Base-by-base conservation (phyloP, 2,888 invertebrate species). In the Stenchaetothrips biformis region DNA sequence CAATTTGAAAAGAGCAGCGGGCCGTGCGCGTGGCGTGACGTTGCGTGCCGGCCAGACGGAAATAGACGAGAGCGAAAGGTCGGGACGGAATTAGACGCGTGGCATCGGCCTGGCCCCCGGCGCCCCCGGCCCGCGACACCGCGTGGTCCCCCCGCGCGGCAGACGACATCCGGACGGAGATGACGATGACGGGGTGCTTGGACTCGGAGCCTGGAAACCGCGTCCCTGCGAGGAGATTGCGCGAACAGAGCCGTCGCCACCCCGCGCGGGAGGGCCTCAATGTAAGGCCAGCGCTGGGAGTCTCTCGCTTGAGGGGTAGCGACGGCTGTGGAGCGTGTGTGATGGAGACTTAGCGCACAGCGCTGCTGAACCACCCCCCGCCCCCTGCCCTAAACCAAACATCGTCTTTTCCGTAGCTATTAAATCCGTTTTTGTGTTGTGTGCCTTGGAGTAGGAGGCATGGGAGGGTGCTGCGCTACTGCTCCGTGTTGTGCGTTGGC, bases 371-470 rank as follows among this genome's bases (percentile, higher is more conserved):
- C 80, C 59, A 37, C 79, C 78, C 74, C 0, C n/a, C 53, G 25
- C 0, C 49, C 9, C 79, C 16, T 25, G 16, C 13, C 77, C n/a
- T 6, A 49, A 21, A 49, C 80, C 59, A n/a, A 16, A 21, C 74
- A 27, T 48, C 78, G 0, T 49, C 37, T n/a, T 48, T 59, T 18
- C 78, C 74, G 47, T 77, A 21, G 47, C 77, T 78, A 49, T 48
- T 62, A n/a, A 80, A 53, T 67, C 79, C 49, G 49, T 79, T 77
- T 67, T 62, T 79, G 47, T n/a, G 48, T 37, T 16, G 59, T 37
- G 79, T 79, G 81, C 27, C 48, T 48, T 48, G 53, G 49, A 37
- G 79, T 49, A 79, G 53, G 79, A 37, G 37, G 37, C 37, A 37
- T 37, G 37, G 37, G 37, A 37, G 37, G 37, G 37, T 37, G 37